Conservation (phyloP, 1,140 invertebrate genomes). For the Listronotus bonariensis region DNA sequence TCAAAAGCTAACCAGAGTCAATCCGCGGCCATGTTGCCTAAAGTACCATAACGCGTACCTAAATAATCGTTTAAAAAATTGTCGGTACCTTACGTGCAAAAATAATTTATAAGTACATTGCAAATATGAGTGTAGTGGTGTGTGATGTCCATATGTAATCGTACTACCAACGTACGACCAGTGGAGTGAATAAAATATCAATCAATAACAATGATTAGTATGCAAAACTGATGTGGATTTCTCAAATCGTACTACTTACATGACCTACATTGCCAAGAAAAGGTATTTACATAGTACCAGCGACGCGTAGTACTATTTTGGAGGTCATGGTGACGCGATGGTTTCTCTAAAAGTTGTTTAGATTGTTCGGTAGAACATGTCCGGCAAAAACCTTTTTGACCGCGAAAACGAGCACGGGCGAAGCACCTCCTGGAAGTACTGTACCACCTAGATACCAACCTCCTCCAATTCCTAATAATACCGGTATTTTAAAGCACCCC, state of each 20-base stretch:
- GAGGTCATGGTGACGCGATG: conserved; percentile 36
- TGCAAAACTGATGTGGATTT: conserved; percentile 29
- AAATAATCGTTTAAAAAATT: conserved; percentile 1
- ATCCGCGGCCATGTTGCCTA: conserved; percentile 45
- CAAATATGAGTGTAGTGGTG: background rate
- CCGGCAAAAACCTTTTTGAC: conserved; percentile 52
- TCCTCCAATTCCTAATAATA: conserved; percentile 61
- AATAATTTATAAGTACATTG: background rate
- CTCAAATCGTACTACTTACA: conserved; percentile 41
- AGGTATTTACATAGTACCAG: conserved; percentile 35
- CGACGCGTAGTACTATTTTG: conserved; percentile 26
- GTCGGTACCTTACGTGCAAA: background rate
- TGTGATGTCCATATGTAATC: background rate
- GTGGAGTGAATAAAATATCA: background rate
- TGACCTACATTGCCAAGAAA: conserved; percentile 44
- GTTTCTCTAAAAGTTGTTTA: conserved; percentile 24
- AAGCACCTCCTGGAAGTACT: conserved; percentile 34
- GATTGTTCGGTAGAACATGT: conserved; percentile 48
- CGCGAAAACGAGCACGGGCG: conserved; percentile 44
- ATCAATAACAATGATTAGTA: conserved; percentile 20
- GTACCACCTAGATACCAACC: conserved; percentile 69
- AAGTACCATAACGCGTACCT: conserved; percentile 26
- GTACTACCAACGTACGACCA: background rate
- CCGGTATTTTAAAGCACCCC: conserved; percentile 63
- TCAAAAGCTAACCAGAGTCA: conserved; percentile 34